Evolutionary conservation across 2,888 invertebrate genomes (phyloP).

Genomic region (Melolontha melolontha): DNA sequence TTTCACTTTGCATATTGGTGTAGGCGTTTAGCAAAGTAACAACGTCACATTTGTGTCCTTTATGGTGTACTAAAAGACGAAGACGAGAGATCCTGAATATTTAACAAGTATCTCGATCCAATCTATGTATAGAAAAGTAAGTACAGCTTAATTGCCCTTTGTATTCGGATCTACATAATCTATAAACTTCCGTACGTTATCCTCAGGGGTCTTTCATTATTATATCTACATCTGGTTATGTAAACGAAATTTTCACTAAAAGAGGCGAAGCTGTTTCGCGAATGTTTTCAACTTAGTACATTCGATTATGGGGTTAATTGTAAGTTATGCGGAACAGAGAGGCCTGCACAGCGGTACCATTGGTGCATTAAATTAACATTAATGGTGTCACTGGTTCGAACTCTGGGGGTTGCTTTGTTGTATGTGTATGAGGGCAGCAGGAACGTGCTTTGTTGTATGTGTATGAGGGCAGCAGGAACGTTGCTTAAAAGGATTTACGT

Average conservation of each 20-base stretch:
- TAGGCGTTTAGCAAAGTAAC: too few relatives aligned
- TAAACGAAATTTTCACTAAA: conserved; percentile 11
- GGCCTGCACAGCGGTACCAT: conserved; percentile 1
- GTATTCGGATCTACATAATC: too few relatives aligned
- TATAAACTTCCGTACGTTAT: too few relatives aligned
- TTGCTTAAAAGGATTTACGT: too few relatives aligned
- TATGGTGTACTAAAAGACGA: too few relatives aligned
- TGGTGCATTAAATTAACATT: conserved; percentile 31
- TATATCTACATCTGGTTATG: neutral
- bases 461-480: neutral
- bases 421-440: neutral
- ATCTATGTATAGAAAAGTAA: too few relatives aligned
- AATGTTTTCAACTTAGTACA: conserved; percentile 21
- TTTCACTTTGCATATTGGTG: too few relatives aligned
- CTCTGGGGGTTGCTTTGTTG: conserved; percentile 6
- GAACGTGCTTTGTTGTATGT: neutral
- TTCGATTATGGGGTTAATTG: conserved; percentile 30
- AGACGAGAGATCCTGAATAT: too few relatives aligned
- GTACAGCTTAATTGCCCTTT: too few relatives aligned
- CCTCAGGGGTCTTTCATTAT: too few relatives aligned
- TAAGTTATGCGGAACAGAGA: conserved; percentile 26
- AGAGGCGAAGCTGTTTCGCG: neutral
- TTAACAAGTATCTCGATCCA: too few relatives aligned
- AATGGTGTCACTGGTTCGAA: conserved; percentile 21
- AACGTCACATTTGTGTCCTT: too few relatives aligned